phyloP scores from a whole-genome alignment of 2,888 invertebrate species.

The Cristatella mucedo region DNA sequence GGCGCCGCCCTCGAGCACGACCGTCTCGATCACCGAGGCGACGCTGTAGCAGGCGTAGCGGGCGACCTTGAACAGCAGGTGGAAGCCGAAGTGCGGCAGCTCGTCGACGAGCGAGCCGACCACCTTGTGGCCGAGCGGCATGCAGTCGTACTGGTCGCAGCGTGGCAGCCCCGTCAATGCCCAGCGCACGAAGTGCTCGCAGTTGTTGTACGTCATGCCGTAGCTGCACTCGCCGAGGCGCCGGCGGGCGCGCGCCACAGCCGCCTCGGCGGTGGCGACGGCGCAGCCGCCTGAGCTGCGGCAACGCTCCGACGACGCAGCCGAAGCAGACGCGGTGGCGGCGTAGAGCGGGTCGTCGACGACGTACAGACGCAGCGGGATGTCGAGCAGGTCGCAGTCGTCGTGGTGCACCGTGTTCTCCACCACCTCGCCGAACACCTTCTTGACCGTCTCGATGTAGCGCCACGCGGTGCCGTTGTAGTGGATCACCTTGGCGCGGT shows the following conservation, averaged over 20 bases:
- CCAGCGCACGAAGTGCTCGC: slow-evolving; percentile 8
- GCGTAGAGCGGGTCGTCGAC: slow-evolving; percentile 4
- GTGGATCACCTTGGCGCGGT: too few species aligned
- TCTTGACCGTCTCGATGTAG: too few species aligned
- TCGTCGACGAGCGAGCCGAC: slow-evolving; percentile 5
- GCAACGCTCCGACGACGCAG: neutral
- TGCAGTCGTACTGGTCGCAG: slow-evolving; percentile 4
- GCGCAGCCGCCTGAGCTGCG: too few species aligned
- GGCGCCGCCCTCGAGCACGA: slow-evolving; percentile 5
- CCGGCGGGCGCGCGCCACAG: neutral
- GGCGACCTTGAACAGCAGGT: too few species aligned
- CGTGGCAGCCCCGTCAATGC: slow-evolving; percentile 5
- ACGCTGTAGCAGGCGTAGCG: too few species aligned
- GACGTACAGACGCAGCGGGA: neutral
- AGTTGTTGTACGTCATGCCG: slow-evolving; percentile 9
- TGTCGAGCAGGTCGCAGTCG: slow-evolving; percentile 2
- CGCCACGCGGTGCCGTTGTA: too few species aligned
- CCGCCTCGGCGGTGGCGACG: neutral
- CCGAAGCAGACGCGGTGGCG: neutral
- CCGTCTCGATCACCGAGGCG: slow-evolving; percentile 3
- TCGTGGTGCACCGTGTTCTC: neutral
- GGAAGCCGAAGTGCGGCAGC: slow-evolving; percentile 3
- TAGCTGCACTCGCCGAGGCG: slow-evolving; percentile 5
- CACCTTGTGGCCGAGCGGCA: neutral
- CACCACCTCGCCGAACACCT: too few species aligned